Base-by-base conservation (phyloP, 1,140 invertebrate genomes). In the Temnothorax nylanderi region DNA sequence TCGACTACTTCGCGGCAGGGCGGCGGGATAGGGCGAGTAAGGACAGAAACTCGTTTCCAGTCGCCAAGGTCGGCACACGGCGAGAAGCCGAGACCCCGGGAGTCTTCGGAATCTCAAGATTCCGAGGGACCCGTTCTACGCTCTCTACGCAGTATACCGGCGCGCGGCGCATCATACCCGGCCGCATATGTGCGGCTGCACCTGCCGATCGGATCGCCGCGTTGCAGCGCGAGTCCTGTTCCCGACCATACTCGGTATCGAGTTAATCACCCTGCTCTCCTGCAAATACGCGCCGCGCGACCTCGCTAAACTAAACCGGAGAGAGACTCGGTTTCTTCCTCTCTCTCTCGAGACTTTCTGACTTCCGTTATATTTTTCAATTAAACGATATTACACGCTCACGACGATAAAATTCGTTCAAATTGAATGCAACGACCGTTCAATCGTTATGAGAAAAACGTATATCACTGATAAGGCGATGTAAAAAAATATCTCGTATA, bases 11-110 rank as follows among this genome's bases (percentile, higher is more conserved):
- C 21, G 41, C 51, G 56, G 54, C 54, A 67, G 77, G 41, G 72
- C 67, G 86, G 86, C 67, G 86, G 86, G 58, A 62, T 32, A 34
- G 62, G 56, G 74, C 75, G 81, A 87, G 74, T 86, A 86, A 88
- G 90, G 81, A 90, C 87, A 90, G 87, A 88, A 91, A 91, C 90
- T 91, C 78, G 90, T 91, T 91, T 91, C 71, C 87, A 90, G 86
- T 90, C 89, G 72, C 85, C 89, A 91, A 91, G 90, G 90, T 87
- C 90, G 90, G 11, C 41, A 62, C 87, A 65, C 60, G 71, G 78
- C 86, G 88, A 90, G 77, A 51, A 75, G 90, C 87, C 78, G 54
- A 74, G 41, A 56, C 58, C 16, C 44, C 54, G 69, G 80, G 75
- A 78, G 76, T 77, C 90, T 85, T 81, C 89, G 90, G 90, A 90